phyloP scores from a whole-genome alignment of 2,888 invertebrate genomes.

The Andrena fulva region DNA sequence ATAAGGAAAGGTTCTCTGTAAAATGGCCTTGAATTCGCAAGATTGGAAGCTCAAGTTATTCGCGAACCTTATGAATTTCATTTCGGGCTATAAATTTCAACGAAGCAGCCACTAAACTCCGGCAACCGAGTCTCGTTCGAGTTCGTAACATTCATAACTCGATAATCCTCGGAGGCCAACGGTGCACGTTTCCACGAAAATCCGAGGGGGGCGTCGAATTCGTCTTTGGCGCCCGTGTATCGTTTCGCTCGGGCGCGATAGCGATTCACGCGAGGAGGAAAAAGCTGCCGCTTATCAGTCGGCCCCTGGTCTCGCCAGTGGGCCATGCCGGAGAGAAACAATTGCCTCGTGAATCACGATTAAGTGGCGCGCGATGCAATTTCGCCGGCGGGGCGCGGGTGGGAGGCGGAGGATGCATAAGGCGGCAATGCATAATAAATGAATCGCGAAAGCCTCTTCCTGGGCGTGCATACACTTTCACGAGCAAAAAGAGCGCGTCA shows the following conservation, averaged over 20 bases:
- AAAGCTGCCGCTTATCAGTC: slow-evolving; percentile 22
- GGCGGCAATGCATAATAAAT: slow-evolving; percentile 43
- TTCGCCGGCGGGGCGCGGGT: slow-evolving; percentile 23
- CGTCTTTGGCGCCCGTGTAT: neutral
- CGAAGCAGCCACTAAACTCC: too few relatives aligned
- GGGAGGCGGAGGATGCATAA: neutral
- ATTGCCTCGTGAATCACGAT: slow-evolving; percentile 53
- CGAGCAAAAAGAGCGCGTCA: neutral
- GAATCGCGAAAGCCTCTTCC: slow-evolving; percentile 46
- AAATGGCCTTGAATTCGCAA: too few relatives aligned
- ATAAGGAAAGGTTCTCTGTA: too few relatives aligned
- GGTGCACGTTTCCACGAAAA: neutral
- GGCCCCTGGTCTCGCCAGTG: slow-evolving; percentile 11
- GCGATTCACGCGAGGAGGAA: slow-evolving; percentile 6
- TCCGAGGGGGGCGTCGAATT: neutral
- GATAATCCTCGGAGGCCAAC: neutral
- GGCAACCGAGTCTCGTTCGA: too few relatives aligned
- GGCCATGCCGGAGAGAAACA: slow-evolving; percentile 29
- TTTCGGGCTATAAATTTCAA: too few relatives aligned
- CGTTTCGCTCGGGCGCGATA: neutral
- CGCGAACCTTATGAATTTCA: too few relatives aligned
- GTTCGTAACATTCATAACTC: too few relatives aligned
- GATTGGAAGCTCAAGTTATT: too few relatives aligned
- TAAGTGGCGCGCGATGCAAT: slow-evolving; percentile 55
- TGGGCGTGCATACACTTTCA: slow-evolving; percentile 5